phyloP scores from a whole-genome alignment of 2,113 vertebrate species.

The Myrmophylax atrothorax region DNA sequence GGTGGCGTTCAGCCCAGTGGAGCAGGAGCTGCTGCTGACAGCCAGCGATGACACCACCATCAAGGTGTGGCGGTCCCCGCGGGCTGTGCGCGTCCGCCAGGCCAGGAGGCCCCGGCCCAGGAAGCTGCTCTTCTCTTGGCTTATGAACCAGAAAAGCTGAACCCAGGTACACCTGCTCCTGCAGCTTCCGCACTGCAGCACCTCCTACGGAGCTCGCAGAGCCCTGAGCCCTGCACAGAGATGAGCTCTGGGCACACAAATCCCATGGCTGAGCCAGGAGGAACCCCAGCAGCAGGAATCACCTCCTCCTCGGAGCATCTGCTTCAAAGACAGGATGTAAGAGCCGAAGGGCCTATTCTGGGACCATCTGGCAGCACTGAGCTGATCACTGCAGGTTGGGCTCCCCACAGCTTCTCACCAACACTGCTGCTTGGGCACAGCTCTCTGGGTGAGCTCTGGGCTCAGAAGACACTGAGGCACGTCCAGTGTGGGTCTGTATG shows the following conservation, averaged over 20 bases:
- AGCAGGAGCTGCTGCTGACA: constrained; percentile 93
- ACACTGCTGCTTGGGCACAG: background rate
- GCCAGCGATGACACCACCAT: constrained; percentile 93
- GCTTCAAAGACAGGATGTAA: background rate
- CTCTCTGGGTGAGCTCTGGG: background rate
- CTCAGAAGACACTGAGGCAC: background rate
- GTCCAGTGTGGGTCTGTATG: background rate
- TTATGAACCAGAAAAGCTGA: constrained; percentile 78
- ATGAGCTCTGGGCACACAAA: background rate
- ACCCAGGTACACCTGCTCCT: background rate
- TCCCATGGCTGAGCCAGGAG: background rate
- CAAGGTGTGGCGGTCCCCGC: constrained; percentile 93
- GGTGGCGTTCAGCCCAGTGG: constrained; percentile 90
- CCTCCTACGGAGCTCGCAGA: constrained; percentile 18
- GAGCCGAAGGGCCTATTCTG: background rate
- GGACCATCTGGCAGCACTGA: background rate
- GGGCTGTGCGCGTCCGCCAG: constrained; percentile 75
- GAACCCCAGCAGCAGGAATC: background rate
- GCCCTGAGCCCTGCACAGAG: constrained; percentile 12
- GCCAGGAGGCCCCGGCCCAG: constrained; percentile 48
- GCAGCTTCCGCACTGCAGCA: constrained; percentile 36
- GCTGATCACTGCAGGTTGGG: background rate
- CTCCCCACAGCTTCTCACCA: constrained; percentile 33
- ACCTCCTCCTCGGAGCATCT: background rate
- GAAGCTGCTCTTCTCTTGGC: constrained; percentile 82